These are phyloP conservation scores for Clamator glandarius DNA, from an alignment of 2,797 vertebrate species.

Conservation along the genomic window DNA sequence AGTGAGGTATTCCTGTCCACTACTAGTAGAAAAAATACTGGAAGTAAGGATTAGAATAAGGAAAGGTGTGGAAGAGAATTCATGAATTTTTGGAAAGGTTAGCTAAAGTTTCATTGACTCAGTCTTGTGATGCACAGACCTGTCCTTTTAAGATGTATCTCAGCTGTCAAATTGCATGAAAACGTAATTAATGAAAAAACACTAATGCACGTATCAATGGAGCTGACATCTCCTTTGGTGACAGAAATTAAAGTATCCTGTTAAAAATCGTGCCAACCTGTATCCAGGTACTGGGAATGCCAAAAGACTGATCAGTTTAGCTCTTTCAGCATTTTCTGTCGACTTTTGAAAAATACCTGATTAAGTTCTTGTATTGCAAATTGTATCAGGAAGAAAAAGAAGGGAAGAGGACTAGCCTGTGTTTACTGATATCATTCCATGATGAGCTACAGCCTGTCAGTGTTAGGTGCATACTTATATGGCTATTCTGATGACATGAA, in stretches of 20 bases:
- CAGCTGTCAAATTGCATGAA: background rate
- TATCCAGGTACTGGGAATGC: background rate
- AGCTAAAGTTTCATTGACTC: background rate
- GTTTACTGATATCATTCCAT: background rate
- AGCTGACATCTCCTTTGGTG: background rate
- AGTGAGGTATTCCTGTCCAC: background rate
- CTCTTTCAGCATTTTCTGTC: background rate
- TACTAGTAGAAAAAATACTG: background rate
- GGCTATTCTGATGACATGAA: conserved; percentile 32
- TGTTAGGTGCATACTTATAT: background rate
- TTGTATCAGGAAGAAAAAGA: background rate
- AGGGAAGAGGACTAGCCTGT: background rate
- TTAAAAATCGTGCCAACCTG: background rate
- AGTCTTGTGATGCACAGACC: background rate
- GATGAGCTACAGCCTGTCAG: conserved; percentile 35
- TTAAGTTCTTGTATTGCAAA: background rate
- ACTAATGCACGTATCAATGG: fast-evolving
- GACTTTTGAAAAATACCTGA: background rate
- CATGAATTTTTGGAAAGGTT: background rate
- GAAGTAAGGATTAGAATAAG: background rate
- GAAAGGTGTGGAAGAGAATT: background rate
- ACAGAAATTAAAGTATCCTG: background rate
- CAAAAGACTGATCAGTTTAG: background rate
- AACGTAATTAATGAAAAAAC: background rate
- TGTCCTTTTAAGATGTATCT: background rate